Conservation (phyloP, 2,797 vertebrate genomes). For the Loriculus beryllinus region DNA sequence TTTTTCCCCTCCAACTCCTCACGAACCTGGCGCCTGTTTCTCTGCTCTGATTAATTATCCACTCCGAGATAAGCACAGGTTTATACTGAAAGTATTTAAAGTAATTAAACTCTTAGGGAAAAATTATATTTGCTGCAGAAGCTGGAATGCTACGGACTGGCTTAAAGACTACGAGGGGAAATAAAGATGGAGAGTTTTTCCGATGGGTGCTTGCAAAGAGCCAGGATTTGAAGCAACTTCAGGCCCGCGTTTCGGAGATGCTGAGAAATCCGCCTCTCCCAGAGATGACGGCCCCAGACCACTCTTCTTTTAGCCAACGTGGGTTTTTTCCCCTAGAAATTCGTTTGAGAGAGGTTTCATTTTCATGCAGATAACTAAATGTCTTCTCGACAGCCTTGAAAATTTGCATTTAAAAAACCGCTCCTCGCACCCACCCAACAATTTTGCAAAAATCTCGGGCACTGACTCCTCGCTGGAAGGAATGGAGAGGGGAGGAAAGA, state of each 20-base stretch:
- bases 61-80: background rate
- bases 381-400: background rate
- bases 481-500: background rate
- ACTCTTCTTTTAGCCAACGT: background rate
- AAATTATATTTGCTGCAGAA: background rate
- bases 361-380: background rate
- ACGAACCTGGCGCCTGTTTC: background rate
- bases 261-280: background rate
- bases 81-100: background rate
- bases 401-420: background rate
- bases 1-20: background rate
- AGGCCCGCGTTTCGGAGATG: background rate
- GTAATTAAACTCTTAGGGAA: background rate
- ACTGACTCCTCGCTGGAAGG: background rate
- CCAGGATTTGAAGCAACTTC: background rate
- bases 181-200: background rate
- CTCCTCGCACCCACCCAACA: background rate
- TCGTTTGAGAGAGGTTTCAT: background rate
- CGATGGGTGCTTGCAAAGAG: background rate
- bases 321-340: background rate
- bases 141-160: background rate
- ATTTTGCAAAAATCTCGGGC: background rate
- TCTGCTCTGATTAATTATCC: background rate
- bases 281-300: background rate
- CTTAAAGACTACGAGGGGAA: background rate